These are phyloP conservation scores for Eurytemora carolleeae DNA, from an alignment of 1,140 invertebrate genomes.

Conservation along the genomic window DNA sequence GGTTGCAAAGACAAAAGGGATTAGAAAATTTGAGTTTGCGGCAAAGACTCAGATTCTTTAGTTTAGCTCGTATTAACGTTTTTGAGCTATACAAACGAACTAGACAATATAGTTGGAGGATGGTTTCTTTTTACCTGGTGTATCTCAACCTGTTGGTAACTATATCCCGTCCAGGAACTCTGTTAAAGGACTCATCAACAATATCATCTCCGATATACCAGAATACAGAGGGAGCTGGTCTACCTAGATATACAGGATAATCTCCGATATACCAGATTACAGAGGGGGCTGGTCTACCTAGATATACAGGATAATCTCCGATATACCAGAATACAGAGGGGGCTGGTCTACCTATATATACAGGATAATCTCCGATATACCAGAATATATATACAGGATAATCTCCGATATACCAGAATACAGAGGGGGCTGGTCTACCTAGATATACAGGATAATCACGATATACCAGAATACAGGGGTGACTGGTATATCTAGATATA, in stretches of 20 bases:
- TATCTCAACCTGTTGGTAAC: not conserved
- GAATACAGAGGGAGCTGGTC: not conserved
- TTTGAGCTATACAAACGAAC: too few relatives aligned
- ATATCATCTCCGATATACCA: not conserved
- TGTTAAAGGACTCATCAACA: not conserved
- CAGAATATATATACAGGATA: not conserved
- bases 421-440: not conserved
- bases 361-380: not conserved
- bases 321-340: not conserved
- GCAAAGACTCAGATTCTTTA: too few relatives aligned
- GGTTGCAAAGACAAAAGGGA: too few relatives aligned
- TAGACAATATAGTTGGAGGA: too few relatives aligned
- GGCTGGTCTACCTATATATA: not conserved
- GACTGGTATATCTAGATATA: too few relatives aligned
- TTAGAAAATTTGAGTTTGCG: too few relatives aligned
- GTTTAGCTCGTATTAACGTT: too few relatives aligned
- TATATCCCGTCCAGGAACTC: not conserved
- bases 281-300: not conserved
- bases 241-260: not conserved
- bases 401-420: not conserved
- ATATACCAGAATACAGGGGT: not conserved
- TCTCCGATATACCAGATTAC: not conserved
- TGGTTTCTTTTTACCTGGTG: not conserved
- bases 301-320: too few relatives aligned
- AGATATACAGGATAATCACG: not conserved